Evolutionary conservation across 2,888 invertebrate genomes (phyloP).

Genomic region (Eupithecia abbreviata): DNA sequence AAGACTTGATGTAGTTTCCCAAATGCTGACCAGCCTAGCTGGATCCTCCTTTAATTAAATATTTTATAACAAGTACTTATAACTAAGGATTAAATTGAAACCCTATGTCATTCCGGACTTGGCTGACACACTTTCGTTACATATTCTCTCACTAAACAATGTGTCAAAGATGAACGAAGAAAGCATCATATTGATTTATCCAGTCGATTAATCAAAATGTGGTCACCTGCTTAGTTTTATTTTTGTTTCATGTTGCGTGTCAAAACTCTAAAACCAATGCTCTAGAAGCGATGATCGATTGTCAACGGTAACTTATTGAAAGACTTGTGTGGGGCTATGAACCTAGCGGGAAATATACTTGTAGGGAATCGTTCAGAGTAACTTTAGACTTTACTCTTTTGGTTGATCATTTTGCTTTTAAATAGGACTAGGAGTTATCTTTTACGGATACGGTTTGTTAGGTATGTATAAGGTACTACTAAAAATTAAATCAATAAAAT

Average conservation of each 20-base stretch:
- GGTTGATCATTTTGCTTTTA: background rate
- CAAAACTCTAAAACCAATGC: conserved; percentile 62
- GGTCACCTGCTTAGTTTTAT: conserved; percentile 57
- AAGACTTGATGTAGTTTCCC: no score
- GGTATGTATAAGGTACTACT: background rate
- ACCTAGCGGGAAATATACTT: conserved; percentile 22
- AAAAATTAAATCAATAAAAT: background rate
- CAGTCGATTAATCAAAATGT: conserved; percentile 64
- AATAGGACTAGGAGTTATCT: background rate
- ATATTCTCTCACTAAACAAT: conserved; percentile 15
- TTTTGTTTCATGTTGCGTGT: conserved; percentile 54
- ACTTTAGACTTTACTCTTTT: background rate
- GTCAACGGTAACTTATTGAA: conserved; percentile 47
- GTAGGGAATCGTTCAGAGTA: background rate
- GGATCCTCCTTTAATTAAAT: no score
- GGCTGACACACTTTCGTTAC: background rate
- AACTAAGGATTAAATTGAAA: background rate
- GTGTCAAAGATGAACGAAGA: conserved; percentile 31
- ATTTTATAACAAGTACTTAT: no score
- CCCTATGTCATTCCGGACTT: background rate
- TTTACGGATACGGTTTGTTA: background rate
- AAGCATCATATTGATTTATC: conserved; percentile 51
- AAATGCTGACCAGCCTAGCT: no score
- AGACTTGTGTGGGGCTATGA: conserved; percentile 42
- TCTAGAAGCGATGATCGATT: conserved; percentile 65